These are phyloP conservation scores for Saccostrea echinata DNA, from an alignment of 1,140 invertebrate species.

Conservation along the genomic window DNA sequence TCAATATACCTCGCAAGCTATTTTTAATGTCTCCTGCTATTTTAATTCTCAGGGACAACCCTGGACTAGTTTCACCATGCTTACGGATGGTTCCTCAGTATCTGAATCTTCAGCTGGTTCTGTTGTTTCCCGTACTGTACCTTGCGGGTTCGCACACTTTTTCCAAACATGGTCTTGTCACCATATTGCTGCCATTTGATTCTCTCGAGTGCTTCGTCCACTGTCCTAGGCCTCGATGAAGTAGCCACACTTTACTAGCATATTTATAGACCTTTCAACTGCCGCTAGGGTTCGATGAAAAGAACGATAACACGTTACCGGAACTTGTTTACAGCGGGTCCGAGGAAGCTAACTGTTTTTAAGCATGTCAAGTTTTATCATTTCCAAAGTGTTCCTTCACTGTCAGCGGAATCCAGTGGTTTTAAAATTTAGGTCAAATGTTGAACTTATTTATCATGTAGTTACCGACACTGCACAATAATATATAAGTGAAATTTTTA, in stretches of 20 bases:
- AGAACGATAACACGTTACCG: too few species aligned
- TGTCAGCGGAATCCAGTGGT: too few species aligned
- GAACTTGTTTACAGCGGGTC: too few species aligned
- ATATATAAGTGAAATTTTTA: too few species aligned
- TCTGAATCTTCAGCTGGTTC: neutral
- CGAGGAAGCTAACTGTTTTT: too few species aligned
- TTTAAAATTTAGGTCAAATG: too few species aligned
- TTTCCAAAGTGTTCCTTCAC: too few species aligned
- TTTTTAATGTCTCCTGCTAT: too few species aligned
- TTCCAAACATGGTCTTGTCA: conserved; percentile 43
- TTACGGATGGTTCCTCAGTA: neutral
- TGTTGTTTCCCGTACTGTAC: conserved; percentile 7
- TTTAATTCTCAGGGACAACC: neutral
- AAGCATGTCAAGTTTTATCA: too few species aligned
- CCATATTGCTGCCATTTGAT: conserved; percentile 47
- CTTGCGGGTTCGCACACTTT: conserved; percentile 25
- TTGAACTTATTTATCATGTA: too few species aligned
- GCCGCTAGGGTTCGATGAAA: too few species aligned
- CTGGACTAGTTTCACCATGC: neutral
- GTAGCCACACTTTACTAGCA: conserved; percentile 44
- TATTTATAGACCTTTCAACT: neutral
- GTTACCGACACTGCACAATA: too few species aligned
- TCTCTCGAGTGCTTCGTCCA: conserved; percentile 44
- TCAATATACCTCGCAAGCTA: neutral
- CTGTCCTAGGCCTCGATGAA: conserved; percentile 33